These are phyloP conservation scores for Hirtodrosophila alboralis DNA, from an alignment of 2,888 invertebrate genomes.

Conservation along the genomic window DNA sequence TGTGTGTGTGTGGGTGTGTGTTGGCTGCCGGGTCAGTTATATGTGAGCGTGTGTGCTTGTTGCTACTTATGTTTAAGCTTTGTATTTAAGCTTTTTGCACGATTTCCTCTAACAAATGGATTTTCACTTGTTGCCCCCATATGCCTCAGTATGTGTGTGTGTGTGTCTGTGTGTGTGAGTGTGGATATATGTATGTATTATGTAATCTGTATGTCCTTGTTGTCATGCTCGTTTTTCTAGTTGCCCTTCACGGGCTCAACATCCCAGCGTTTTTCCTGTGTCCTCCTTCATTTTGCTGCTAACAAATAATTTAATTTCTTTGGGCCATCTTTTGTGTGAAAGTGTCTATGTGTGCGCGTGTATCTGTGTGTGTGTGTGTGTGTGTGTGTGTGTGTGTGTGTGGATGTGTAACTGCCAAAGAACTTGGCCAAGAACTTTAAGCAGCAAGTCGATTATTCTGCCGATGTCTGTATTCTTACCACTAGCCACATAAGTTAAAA, in stretches of 20 bases:
- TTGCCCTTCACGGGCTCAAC: constrained; percentile 44
- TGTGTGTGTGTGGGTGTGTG: constrained; percentile 22
- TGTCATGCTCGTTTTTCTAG: constrained; percentile 66
- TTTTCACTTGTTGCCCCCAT: constrained; percentile 75
- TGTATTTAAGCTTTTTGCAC: constrained; percentile 81
- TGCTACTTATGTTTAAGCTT: constrained; percentile 75
- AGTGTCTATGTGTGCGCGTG: background rate
- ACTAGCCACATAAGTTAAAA: constrained; percentile 24
- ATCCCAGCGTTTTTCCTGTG: constrained; percentile 5
- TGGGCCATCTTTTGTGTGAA: constrained; percentile 31
- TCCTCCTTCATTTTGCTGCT: constrained; percentile 41
- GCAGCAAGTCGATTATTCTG: constrained; percentile 23
- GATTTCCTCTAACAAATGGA: constrained; percentile 77
- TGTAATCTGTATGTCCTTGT: constrained; percentile 69
- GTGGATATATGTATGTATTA: constrained; percentile 13
- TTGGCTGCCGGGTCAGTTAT: constrained; percentile 38
- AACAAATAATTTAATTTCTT: constrained; percentile 76
- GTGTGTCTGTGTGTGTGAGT: constrained; percentile 1
- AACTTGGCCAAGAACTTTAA: constrained; percentile 44
- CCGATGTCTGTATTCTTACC: constrained; percentile 11
- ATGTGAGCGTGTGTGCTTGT: constrained; percentile 32
- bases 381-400: background rate
- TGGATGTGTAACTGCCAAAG: background rate
- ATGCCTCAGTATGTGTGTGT: constrained; percentile 1
- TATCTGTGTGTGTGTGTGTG: constrained; percentile 4